These are phyloP conservation scores for Dicentrarchus labrax DNA, from an alignment of 2,113 vertebrate genomes.

Conservation along the genomic window DNA sequence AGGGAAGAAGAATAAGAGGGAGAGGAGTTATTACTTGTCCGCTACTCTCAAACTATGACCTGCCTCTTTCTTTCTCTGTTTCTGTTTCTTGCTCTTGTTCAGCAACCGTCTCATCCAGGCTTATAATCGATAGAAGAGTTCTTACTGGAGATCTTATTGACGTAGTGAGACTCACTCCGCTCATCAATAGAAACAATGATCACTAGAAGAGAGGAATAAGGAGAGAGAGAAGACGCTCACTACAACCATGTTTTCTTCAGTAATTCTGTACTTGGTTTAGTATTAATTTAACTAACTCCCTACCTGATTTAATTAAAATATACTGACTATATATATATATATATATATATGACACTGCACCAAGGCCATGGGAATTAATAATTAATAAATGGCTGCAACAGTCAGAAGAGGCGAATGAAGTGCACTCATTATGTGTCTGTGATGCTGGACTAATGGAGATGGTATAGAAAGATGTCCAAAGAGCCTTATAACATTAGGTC, in stretches of 20 bases:
- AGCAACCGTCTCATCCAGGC: conserved; percentile 41
- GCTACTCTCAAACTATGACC: conserved; percentile 14
- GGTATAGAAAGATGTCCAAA: conserved; percentile 36
- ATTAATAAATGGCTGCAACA: conserved; percentile 40
- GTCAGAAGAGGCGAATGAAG: conserved; percentile 39
- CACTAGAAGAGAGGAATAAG: conserved; percentile 28
- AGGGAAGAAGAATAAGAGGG: background rate
- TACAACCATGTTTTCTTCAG: background rate
- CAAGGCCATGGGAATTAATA: background rate
- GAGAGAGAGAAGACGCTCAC: background rate
- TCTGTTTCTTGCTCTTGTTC: conserved; percentile 39
- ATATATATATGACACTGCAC: background rate
- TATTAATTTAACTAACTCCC: conserved; percentile 5
- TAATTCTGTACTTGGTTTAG: background rate
- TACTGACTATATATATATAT: background rate
- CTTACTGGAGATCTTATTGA: conserved; percentile 72
- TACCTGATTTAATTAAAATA: conserved; percentile 11
- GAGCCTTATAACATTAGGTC: conserved; percentile 25
- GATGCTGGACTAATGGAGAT: conserved; percentile 35
- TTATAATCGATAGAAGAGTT: conserved; percentile 70
- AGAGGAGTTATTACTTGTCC: conserved; percentile 31
- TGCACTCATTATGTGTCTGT: conserved; percentile 38
- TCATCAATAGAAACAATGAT: conserved; percentile 73
- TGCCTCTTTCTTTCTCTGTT: conserved; percentile 24
- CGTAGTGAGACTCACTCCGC: conserved; percentile 55